Conservation (phyloP, 2,797 vertebrate genomes). For the Thalassophryne amazonica region DNA sequence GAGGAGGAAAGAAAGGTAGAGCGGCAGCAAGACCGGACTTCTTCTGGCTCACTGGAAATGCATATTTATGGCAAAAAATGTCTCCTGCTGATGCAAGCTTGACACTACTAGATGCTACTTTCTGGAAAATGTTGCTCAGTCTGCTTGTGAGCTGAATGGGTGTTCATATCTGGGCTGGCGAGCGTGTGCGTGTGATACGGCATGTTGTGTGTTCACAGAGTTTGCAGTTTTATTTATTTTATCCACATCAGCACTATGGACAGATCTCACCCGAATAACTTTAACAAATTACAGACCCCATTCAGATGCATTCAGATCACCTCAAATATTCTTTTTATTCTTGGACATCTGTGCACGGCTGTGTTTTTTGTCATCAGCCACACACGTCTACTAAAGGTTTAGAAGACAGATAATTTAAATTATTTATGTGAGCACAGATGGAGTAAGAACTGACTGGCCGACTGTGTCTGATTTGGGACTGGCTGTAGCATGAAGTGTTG, state of each 20-base stretch:
- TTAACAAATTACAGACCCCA: conserved; percentile 56
- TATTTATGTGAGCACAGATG: not conserved
- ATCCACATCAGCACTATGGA: conserved; percentile 44
- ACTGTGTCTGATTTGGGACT: conserved; percentile 61
- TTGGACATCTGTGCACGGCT: not conserved
- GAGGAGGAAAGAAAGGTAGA: conserved; percentile 95
- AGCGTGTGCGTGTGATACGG: conserved; percentile 38
- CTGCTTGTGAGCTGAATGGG: conserved; percentile 41
- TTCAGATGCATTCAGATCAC: conserved; percentile 54
- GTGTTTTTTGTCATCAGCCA: not conserved
- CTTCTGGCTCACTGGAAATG: not conserved
- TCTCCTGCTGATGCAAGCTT: conserved; percentile 16
- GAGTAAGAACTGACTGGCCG: conserved; percentile 3
- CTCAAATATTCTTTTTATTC: not conserved
- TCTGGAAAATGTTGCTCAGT: conserved; percentile 20
- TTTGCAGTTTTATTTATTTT: conserved; percentile 57
- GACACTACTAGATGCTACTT: conserved; percentile 3
- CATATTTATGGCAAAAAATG: not conserved
- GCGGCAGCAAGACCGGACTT: not conserved
- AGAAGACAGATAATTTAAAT: no score
- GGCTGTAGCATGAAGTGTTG: conserved; percentile 73
- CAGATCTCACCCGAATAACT: conserved; percentile 45
- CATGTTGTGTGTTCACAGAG: conserved; percentile 72
- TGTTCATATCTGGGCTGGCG: conserved; percentile 38
- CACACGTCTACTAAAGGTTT: no score